phyloP scores from a whole-genome alignment of 2,888 invertebrate species.

The Cotesia congregata region DNA sequence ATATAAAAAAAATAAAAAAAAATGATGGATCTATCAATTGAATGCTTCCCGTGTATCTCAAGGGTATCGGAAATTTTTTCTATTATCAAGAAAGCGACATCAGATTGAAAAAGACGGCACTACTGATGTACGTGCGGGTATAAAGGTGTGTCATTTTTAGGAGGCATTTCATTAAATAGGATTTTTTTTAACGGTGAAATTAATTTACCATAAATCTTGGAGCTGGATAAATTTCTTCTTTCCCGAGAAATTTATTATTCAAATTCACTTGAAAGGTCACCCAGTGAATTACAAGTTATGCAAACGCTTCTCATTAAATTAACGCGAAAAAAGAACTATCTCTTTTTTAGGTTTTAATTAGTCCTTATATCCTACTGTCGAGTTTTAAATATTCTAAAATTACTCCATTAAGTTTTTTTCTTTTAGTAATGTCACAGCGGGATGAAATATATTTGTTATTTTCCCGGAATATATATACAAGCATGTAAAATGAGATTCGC shows the following conservation, averaged over 20 bases:
- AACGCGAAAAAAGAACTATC: not conserved
- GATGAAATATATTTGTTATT: not conserved
- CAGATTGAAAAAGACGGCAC: not conserved
- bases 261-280: not conserved
- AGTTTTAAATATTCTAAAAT: not conserved
- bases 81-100: conserved; percentile 5
- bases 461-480: not conserved
- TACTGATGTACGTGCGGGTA: not conserved
- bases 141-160: not conserved
- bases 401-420: not conserved
- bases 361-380: not conserved
- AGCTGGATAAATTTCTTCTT: not conserved
- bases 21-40: not conserved
- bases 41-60: not conserved
- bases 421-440: not conserved
- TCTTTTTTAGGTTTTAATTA: not conserved
- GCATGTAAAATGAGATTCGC: not conserved
- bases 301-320: not conserved
- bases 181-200: not conserved
- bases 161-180: not conserved
- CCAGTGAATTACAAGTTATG: not conserved
- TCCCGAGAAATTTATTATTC: not conserved
- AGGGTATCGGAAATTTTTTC: not conserved
- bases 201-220: not conserved
- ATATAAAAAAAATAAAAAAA: not conserved